A percentile compares a stretch with the other conserved stretches of the same genome.
Conservation (phyloP, 1,140 invertebrate genomes). For the Ctenoplectra terminalis region DNA sequence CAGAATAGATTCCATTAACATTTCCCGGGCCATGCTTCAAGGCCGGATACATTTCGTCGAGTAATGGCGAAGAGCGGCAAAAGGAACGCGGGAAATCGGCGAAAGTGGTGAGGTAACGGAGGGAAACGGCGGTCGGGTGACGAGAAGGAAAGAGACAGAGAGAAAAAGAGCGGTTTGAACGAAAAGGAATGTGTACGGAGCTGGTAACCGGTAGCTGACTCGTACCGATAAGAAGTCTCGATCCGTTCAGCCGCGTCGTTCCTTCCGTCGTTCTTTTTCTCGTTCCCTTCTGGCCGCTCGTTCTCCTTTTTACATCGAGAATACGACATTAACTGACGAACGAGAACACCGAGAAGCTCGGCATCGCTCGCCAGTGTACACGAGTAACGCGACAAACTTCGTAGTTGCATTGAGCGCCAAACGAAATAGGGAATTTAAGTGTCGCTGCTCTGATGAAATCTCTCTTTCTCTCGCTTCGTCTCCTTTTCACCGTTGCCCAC, state of each 20-base stretch:
- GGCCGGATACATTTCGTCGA: constrained; percentile 56
- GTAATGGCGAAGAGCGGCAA: constrained; percentile 50
- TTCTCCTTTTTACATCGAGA: constrained; percentile 66
- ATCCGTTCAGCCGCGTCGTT: constrained; percentile 67
- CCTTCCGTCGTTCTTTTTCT: constrained; percentile 46
- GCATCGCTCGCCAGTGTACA: constrained; percentile 7
- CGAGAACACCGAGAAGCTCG: constrained; percentile 37
- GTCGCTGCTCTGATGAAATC: constrained; percentile 70
- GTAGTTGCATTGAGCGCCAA: constrained; percentile 65
- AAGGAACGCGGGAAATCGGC: constrained; percentile 47
- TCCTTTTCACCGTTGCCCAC: constrained; percentile 33
- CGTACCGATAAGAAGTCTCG: constrained; percentile 76
- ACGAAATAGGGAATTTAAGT: constrained; percentile 77
- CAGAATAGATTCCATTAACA: constrained; percentile 79
- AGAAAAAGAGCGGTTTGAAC: constrained; percentile 6
- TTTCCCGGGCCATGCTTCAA: constrained; percentile 43
- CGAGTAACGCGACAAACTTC: constrained; percentile 63
- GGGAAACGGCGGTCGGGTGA: neutral
- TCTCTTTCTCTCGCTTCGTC: constrained; percentile 46
- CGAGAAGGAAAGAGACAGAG: constrained; percentile 3
- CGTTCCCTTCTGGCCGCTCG: constrained; percentile 7
- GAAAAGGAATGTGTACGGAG: constrained; percentile 46
- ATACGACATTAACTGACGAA: constrained; percentile 72
- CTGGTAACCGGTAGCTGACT: constrained; percentile 71
- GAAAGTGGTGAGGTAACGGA: constrained; percentile 39